Evolutionary conservation across 2,888 invertebrate species (phyloP).

Genomic region (Chamaedrilus cognettii): DNA sequence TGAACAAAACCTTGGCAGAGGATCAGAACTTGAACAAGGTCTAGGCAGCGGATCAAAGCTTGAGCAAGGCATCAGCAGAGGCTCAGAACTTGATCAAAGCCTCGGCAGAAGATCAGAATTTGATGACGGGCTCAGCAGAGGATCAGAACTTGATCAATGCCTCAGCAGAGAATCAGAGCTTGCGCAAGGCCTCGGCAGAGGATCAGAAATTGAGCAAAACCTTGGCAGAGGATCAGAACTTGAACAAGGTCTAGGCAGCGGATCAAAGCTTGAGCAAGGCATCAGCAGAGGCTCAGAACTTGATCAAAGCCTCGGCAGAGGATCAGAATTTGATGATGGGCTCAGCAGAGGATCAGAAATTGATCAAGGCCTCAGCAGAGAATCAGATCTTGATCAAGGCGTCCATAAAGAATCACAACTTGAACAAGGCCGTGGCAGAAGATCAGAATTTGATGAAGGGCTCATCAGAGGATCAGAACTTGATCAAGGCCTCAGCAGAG

Average conservation of each 20-base stretch:
- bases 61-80: background rate
- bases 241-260: background rate
- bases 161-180: background rate
- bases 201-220: background rate
- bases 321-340: too few relatives aligned
- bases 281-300: too few relatives aligned
- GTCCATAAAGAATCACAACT: too few relatives aligned
- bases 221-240: background rate
- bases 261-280: too few relatives aligned
- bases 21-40: too few relatives aligned
- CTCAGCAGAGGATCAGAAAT: too few relatives aligned
- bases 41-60: background rate
- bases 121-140: background rate
- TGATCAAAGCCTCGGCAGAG: too few relatives aligned
- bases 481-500: background rate
- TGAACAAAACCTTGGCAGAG: too few relatives aligned
- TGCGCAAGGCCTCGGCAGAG: background rate
- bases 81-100: background rate
- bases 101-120: background rate
- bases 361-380: too few relatives aligned
- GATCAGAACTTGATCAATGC: background rate
- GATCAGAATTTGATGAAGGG: background rate
- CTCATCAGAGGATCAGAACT: background rate
- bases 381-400: too few relatives aligned
- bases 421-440: background rate